A percentile compares a stretch with the other conserved stretches of the same genome.
phyloP scores from a whole-genome alignment of 2,888 invertebrate species.

The Morinoia aosen region DNA sequence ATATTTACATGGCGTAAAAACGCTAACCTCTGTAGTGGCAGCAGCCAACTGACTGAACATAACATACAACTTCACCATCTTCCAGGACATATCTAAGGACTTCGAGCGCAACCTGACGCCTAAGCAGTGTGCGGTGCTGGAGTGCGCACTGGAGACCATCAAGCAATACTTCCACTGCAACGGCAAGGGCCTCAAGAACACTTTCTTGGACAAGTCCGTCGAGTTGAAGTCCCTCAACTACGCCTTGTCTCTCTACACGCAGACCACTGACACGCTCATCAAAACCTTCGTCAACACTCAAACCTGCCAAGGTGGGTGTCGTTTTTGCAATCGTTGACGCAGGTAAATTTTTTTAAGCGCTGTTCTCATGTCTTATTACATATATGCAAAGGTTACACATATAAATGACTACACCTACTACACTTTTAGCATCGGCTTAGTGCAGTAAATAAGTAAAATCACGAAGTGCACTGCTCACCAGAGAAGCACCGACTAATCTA shows the following conservation, averaged over 20 bases:
- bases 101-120: constrained; percentile 96
- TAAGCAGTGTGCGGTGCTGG: constrained; percentile 97
- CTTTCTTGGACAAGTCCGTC: constrained; percentile 96
- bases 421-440: not conserved
- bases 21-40: no score
- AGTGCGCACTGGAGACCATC: constrained; percentile 96
- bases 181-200: constrained; percentile 97
- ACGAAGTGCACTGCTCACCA: not conserved
- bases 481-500: not conserved
- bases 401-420: not conserved
- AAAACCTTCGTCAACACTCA: constrained; percentile 98
- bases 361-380: not conserved
- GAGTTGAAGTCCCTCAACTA: constrained; percentile 97
- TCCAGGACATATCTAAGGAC: constrained; percentile 74
- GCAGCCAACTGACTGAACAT: not conserved
- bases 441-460: not conserved
- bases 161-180: constrained; percentile 99
- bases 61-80: not conserved
- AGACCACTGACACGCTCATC: constrained; percentile 98
- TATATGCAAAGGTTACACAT: not conserved
- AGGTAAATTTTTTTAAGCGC: not conserved
- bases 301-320: constrained; percentile 88
- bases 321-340: not conserved
- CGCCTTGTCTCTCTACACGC: constrained; percentile 97
- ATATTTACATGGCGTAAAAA: no score